Evolutionary conservation across 2,888 invertebrate species (phyloP), one percentile per base, ranked within the genome.

Genomic region (Molorchus minor): DNA sequence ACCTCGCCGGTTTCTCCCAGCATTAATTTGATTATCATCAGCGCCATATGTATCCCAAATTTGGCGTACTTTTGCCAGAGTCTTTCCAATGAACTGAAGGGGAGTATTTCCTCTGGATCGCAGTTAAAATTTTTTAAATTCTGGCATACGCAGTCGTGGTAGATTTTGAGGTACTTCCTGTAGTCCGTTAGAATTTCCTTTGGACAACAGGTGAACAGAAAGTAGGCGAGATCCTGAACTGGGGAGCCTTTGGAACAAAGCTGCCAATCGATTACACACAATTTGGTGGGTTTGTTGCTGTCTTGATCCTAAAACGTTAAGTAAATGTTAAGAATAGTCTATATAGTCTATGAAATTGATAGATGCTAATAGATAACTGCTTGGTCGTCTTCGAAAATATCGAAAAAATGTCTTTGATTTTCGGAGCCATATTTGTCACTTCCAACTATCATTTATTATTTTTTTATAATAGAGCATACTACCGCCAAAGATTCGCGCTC

Each of bases 201-300:
- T 0, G 70, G 62, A 33, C 70, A 67, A 38, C 71, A 71, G 10
- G 71, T 70, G 20, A 71, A 74, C 13, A 79, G 45, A 54, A 74
- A 64, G 49, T 78, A 77, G 2, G 68, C 55, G 36, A 79, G 49
- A 47, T 79, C 79, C n/a, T 61, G 29, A 7, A 62, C 71, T 1
- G 72, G 72, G 1, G 64, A 58, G 2, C 57, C 58, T 4, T 57
- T 8, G 40, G 43, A 44, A 1, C 65, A 41, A 5, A 71, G 17
- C 60, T 72, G 72, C 72, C 72, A 72, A 51, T 72, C 72, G 53
- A 61, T 70, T 40, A 49, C 66, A 61, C 60, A 69, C 36, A 64
- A 29, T 1, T 49, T 45, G 4, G 66, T 55, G 1, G 67, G 69
- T 29, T 56, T 62, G 2, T 8, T 16, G n/a, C 8, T 17, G 30